These are phyloP conservation scores for Eueides isabella DNA, from an alignment of 1,140 invertebrate genomes.

Conservation along the genomic window DNA sequence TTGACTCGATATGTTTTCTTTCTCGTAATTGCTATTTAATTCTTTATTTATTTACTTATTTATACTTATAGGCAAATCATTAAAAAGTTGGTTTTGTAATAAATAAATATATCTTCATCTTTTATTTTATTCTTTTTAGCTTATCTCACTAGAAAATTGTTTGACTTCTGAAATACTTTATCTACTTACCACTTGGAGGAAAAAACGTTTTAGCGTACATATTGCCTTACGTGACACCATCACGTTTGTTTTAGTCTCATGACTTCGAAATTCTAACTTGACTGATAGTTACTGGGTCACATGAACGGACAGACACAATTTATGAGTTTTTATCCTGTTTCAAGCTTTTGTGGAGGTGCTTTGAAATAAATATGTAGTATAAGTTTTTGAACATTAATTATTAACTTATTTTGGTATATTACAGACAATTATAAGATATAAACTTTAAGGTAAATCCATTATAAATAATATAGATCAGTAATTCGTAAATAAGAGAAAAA, in stretches of 20 bases:
- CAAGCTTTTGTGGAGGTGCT: background rate
- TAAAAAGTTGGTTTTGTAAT: too few relatives aligned
- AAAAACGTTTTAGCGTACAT: conserved; percentile 16
- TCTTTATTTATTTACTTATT: background rate
- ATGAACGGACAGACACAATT: conserved; percentile 21
- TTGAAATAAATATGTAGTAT: background rate
- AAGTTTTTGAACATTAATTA: background rate
- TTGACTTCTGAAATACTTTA: background rate
- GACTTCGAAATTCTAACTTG: conserved; percentile 28
- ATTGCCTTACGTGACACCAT: conserved; percentile 29
- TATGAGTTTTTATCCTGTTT: conserved; percentile 25
- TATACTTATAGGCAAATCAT: too few relatives aligned
- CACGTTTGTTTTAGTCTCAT: conserved; percentile 32
- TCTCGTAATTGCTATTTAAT: background rate
- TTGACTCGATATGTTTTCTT: background rate
- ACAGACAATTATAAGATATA: too few relatives aligned
- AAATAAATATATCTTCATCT: too few relatives aligned
- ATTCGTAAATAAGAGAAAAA: too few relatives aligned
- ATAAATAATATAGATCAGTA: too few relatives aligned
- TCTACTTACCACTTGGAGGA: background rate
- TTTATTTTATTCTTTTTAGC: background rate
- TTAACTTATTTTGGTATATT: too few relatives aligned
- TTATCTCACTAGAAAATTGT: background rate
- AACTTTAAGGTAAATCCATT: too few relatives aligned
- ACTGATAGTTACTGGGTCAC: conserved; percentile 23